A percentile compares a stretch with the other conserved stretches of the same genome.
These are phyloP conservation scores for Leptopilina boulardi DNA, from an alignment of 1,140 invertebrate species.

Conservation along the genomic window DNA sequence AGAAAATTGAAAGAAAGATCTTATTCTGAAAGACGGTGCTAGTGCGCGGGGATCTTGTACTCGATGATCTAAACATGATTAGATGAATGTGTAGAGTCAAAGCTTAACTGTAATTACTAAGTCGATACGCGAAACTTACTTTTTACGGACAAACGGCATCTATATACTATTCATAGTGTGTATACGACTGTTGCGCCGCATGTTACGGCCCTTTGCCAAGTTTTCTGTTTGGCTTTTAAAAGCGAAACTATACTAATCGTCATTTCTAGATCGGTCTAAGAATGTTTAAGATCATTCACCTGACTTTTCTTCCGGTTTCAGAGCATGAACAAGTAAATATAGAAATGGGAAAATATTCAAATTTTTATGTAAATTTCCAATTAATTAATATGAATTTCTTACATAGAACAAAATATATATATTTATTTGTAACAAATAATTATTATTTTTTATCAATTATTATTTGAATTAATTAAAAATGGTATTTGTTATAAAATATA, in stretches of 20 bases:
- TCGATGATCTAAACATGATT: constrained; percentile 13
- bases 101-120: constrained; percentile 24
- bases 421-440: too few species aligned
- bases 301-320: constrained; percentile 11
- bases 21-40: background rate
- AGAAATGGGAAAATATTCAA: too few species aligned
- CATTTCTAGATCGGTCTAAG: constrained; percentile 12
- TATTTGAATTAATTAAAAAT: too few species aligned
- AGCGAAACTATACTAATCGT: background rate
- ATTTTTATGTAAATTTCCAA: too few species aligned
- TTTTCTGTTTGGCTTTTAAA: constrained; percentile 12
- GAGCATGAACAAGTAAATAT: too few species aligned
- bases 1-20: background rate
- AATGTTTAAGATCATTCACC: constrained; percentile 13
- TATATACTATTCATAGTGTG: constrained; percentile 27
- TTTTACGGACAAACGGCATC: constrained; percentile 5
- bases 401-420: too few species aligned
- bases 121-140: constrained; percentile 27
- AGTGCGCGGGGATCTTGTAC: background rate
- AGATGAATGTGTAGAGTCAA: constrained; percentile 12
- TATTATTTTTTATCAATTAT: too few species aligned
- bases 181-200: constrained; percentile 13
- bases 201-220: constrained; percentile 15
- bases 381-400: too few species aligned
- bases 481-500: too few species aligned